Evolutionary conservation across 1,140 invertebrate species (phyloP).

Genomic region (Megathymus violae): DNA sequence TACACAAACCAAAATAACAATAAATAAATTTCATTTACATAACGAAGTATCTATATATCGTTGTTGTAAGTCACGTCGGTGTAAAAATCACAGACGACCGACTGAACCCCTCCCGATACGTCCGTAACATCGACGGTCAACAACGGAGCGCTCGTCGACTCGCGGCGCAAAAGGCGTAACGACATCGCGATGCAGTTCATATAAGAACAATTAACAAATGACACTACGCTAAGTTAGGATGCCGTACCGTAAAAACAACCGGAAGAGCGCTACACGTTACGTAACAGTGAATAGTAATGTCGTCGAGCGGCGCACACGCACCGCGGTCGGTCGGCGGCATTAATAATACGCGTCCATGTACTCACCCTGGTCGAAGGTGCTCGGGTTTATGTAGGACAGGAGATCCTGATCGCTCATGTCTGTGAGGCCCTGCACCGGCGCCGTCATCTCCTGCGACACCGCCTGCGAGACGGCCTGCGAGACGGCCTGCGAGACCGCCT

Average conservation of each 20-base stretch:
- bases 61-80: no score
- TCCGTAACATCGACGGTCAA: no score
- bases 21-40: no score
- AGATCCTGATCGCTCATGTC: constrained; percentile 93
- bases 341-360: constrained; percentile 62
- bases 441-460: constrained; percentile 86
- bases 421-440: constrained; percentile 87
- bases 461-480: no score
- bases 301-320: not conserved
- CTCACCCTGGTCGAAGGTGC: constrained; percentile 92
- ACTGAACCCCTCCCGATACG: no score
- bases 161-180: not conserved
- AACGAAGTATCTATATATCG: no score
- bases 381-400: constrained; percentile 93
- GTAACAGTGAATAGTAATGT: not conserved
- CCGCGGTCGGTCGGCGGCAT: not conserved
- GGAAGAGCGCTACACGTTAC: no score
- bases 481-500: constrained; percentile 85
- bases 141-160: no score
- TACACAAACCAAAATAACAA: no score
- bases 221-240: constrained; percentile 32
- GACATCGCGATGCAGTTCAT: constrained; percentile 51
- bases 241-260: not conserved
- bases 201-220: constrained; percentile 69
- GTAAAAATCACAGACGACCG: no score